Conservation (phyloP, 1,140 invertebrate genomes). For the Hylaeus volcanicus region DNA sequence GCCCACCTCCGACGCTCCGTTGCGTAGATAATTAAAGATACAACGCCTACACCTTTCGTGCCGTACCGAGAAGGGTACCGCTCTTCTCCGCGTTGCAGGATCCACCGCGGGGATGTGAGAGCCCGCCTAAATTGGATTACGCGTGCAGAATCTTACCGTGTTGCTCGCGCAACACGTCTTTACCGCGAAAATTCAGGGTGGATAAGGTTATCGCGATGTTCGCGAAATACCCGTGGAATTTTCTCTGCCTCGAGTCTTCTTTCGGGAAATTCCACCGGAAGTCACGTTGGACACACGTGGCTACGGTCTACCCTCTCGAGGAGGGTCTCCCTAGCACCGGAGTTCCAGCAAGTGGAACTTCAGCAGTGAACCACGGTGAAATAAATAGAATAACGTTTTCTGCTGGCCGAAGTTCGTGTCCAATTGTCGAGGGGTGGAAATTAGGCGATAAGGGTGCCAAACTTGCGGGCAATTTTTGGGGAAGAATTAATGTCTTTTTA, state of each 20-base stretch:
- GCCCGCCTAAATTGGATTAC: constrained; percentile 72
- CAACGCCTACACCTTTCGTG: constrained; percentile 64
- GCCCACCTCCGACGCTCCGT: constrained; percentile 50
- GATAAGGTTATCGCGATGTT: background rate
- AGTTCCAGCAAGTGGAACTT: no score
- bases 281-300: background rate
- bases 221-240: constrained; percentile 23
- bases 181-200: background rate
- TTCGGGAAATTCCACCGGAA: constrained; percentile 54
- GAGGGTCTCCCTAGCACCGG: no score
- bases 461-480: no score
- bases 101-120: constrained; percentile 10
- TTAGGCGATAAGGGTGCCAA: no score
- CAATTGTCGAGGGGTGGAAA: no score
- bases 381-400: no score
- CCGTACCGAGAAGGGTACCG: constrained; percentile 17
- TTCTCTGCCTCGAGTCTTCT: constrained; percentile 14
- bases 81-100: constrained; percentile 3
- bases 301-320: background rate
- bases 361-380: no score
- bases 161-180: background rate
- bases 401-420: no score
- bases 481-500: no score
- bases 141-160: constrained; percentile 69
- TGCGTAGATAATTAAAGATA: constrained; percentile 76